Percentiles rank a stretch among this genome's conserved stretches.
Evolutionary conservation across 1,140 invertebrate genomes (phyloP).

Genomic region (Propsilocerus akamusi): DNA sequence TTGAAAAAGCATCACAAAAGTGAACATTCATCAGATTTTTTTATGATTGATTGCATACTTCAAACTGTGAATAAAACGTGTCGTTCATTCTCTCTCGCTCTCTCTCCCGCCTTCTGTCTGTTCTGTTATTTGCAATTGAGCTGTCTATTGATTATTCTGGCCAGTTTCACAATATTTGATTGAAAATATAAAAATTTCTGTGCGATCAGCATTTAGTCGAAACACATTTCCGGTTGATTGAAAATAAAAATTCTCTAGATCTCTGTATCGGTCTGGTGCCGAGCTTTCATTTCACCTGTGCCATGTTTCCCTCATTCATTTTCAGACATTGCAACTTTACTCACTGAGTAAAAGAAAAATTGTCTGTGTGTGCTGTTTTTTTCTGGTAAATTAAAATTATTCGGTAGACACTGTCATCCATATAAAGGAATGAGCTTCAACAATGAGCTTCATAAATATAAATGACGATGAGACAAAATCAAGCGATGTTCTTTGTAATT

Average conservation of each 20-base stretch:
- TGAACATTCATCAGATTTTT: not conserved
- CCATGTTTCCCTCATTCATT: too few species aligned
- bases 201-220: not conserved
- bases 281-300: not conserved
- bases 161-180: too few species aligned
- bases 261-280: not conserved
- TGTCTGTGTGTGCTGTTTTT: not conserved
- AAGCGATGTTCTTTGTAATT: not conserved
- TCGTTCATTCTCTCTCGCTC: too few species aligned
- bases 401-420: not conserved
- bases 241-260: not conserved
- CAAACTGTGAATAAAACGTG: too few species aligned
- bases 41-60: not conserved
- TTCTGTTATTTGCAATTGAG: too few species aligned
- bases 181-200: not conserved
- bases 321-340: too few species aligned
- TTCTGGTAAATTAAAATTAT: not conserved
- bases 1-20: too few species aligned
- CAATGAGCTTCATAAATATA: constrained; percentile 1
- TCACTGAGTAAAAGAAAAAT: not conserved
- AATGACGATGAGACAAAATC: not conserved
- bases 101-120: too few species aligned
- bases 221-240: constrained; percentile 1
- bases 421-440: too few species aligned
- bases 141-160: too few species aligned